A percentile compares a stretch with the other conserved stretches of the same genome.
These are phyloP conservation scores for Masnerella sp. DNA, from an alignment of 2,888 invertebrate species.

Conservation along the genomic window DNA sequence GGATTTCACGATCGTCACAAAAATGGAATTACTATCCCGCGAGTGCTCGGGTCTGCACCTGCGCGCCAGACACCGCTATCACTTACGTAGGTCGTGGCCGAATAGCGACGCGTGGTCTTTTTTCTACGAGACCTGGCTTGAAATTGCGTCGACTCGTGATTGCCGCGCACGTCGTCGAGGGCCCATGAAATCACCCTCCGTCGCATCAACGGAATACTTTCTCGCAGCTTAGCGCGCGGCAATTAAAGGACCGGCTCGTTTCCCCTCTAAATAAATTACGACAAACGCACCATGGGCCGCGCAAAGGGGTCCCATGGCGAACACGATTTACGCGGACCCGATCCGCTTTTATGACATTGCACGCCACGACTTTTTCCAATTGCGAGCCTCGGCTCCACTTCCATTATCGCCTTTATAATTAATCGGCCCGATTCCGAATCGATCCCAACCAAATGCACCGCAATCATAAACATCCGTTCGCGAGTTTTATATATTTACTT, in stretches of 20 bases:
- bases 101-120: slow-evolving; percentile 15
- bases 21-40: slow-evolving; percentile 58
- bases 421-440: slow-evolving; percentile 12
- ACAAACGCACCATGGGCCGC: slow-evolving; percentile 59
- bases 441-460: too few relatives aligned
- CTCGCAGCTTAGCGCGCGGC: slow-evolving; percentile 69
- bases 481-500: too few relatives aligned
- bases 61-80: slow-evolving; percentile 32
- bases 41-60: slow-evolving; percentile 35
- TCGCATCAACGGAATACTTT: slow-evolving; percentile 68
- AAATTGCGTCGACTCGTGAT: slow-evolving; percentile 49
- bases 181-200: slow-evolving; percentile 60
- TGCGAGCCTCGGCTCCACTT: slow-evolving; percentile 25
- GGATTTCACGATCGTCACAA: slow-evolving; percentile 59
- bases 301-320: slow-evolving; percentile 65
- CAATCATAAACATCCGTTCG: too few relatives aligned
- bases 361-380: slow-evolving; percentile 68
- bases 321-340: slow-evolving; percentile 70
- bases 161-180: slow-evolving; percentile 52
- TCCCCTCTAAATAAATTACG: slow-evolving; percentile 69
- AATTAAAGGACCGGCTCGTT: slow-evolving; percentile 72
- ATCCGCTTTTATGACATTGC: slow-evolving; percentile 73
- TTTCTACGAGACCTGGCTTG: too few relatives aligned
- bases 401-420: slow-evolving; percentile 44
- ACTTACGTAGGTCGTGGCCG: slow-evolving; percentile 23